These are phyloP conservation scores for Troides oblongomaculatus DNA, from an alignment of 2,888 invertebrate genomes.

Conservation along the genomic window DNA sequence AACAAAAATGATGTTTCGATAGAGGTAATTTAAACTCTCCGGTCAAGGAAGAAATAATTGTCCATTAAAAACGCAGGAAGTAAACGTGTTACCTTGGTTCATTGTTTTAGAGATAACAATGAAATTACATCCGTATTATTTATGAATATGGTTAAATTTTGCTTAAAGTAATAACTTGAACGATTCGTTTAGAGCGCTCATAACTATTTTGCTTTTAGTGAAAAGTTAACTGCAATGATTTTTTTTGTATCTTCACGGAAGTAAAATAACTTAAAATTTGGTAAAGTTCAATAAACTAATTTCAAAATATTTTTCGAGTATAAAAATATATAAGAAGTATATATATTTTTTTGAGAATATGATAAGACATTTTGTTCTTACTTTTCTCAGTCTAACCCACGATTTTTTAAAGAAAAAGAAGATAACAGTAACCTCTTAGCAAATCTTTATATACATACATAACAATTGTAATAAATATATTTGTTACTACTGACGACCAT, in stretches of 20 bases:
- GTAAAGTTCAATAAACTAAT: background rate
- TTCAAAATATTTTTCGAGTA: background rate
- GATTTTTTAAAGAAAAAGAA: too few species aligned
- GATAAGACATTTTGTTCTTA: too few species aligned
- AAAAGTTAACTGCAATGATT: background rate
- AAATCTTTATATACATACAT: too few species aligned
- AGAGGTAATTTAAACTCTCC: conserved; percentile 38
- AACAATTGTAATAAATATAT: too few species aligned
- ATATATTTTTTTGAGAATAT: background rate
- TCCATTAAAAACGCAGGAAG: conserved; percentile 39
- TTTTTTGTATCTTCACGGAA: background rate
- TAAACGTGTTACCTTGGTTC: conserved; percentile 36
- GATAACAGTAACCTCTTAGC: too few species aligned
- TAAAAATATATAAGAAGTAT: background rate
- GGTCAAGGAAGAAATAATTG: conserved; percentile 41
- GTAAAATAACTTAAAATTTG: too few species aligned
- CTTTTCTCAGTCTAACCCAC: too few species aligned
- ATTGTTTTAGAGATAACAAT: conserved; percentile 22
- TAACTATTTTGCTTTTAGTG: conserved; percentile 1
- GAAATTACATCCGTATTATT: conserved; percentile 5
- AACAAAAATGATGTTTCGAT: conserved; percentile 38
- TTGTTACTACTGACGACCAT: too few species aligned
- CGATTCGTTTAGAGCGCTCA: background rate
- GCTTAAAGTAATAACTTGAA: conserved; percentile 2
- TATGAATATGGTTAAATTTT: conserved; percentile 8